A percentile compares a stretch with the other conserved stretches of the same genome.
Evolutionary conservation across 1,140 invertebrate species (phyloP).

Genomic region (Palaemon carinicauda): DNA sequence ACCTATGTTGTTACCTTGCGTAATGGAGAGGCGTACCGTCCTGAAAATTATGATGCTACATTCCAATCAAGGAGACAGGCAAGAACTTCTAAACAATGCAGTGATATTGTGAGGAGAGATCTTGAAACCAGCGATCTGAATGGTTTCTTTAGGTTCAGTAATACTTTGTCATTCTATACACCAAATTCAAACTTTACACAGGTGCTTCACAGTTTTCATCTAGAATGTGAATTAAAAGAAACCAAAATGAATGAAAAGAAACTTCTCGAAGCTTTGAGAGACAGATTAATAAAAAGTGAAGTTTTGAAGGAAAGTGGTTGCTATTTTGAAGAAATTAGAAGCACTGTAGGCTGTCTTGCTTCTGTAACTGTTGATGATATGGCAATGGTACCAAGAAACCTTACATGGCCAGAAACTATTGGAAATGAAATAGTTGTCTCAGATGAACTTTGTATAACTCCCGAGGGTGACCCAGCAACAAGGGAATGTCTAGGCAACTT

Average conservation of each 20-base stretch:
- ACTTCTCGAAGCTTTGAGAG: not conserved
- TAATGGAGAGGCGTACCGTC: not conserved
- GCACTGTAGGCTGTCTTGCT: slow-evolving; percentile 15
- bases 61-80: not conserved
- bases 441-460: slow-evolving; percentile 47
- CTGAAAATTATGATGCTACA: slow-evolving; percentile 34
- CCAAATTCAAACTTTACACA: not conserved
- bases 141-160: not conserved
- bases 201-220: slow-evolving; percentile 16
- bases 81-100: not conserved
- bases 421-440: slow-evolving; percentile 22
- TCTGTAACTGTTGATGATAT: not conserved
- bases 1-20: slow-evolving; percentile 30
- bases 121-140: not conserved
- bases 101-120: not conserved
- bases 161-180: not conserved
- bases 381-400: not conserved
- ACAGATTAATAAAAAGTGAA: not conserved
- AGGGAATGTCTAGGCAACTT: slow-evolving; percentile 49
- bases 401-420: slow-evolving; percentile 26
- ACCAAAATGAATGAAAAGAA: not conserved
- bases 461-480: slow-evolving; percentile 43
- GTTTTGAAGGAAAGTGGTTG: not conserved
- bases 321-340: not conserved
- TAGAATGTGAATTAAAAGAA: slow-evolving; percentile 7